Evolutionary conservation across 2,797 vertebrate species (phyloP), one percentile per base, ranked within the genome.

Genomic region (Cynopterus sphinx): DNA sequence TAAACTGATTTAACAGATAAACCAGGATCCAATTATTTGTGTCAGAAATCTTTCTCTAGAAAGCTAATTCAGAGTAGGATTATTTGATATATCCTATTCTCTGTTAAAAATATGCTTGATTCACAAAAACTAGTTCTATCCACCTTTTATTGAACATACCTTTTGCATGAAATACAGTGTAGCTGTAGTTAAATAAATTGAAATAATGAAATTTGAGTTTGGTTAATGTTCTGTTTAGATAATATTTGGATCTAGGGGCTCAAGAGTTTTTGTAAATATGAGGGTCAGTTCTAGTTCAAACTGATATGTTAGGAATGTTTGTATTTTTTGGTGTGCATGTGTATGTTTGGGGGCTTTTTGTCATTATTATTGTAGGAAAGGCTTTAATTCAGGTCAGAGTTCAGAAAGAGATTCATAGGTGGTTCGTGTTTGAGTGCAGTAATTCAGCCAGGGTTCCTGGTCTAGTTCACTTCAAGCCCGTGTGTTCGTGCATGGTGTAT

Each of bases 1-100:
- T 31, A 68, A 88, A 57, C 5, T 67, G 21, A 90, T 65, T 88
- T 74, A 85, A 79, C 92, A 89, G 65, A 65, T 61, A 96, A 90
- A 83, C 11, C 36, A 36, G 11, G 21, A 82, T 81, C 55, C 7
- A 31, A 49, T 63, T 57, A 81, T 16, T 87, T 63, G 87, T 88
- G 6, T 59, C 26, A 77, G 36, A 89, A 65, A 39, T 77, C n/a
- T 81, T 94, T 87, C 68, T 77, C 49, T 67, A 57, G 53, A 57
- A 95, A 93, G 81, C 2, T 83, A 65, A 70, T 41, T 83, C 9
- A 73, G 49, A 91, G 81, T 86, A 59, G 6, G 13, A 63, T 65
- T 41, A 53, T 82, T 86, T 71, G 59, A 43, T 68, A 19, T 67
- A 15, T 13, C 6, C 39, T 12, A 36, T 39, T 77, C 22, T 49